A percentile compares a stretch with the other conserved stretches of the same genome.
Evolutionary conservation across 2,113 vertebrate genomes (phyloP).

Genomic region (Donacobius atricapilla): DNA sequence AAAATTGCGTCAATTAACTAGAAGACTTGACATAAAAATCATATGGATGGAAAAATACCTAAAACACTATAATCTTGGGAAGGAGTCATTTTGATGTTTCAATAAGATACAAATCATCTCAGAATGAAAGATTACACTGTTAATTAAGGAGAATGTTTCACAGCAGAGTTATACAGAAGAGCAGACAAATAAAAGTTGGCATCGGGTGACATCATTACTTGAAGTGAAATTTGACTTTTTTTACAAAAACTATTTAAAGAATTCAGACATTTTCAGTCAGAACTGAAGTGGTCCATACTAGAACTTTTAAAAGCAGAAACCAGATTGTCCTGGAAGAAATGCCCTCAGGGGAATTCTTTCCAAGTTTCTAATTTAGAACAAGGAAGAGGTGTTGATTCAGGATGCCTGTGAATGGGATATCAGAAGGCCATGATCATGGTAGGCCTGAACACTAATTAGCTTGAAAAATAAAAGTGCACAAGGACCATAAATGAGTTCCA

Average conservation of each 20-base stretch:
- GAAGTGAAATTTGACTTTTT: neutral
- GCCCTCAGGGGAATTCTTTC: neutral
- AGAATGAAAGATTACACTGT: neutral
- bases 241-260: neutral
- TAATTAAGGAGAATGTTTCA: conserved; percentile 58
- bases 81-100: conserved; percentile 34
- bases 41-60: neutral
- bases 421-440: neutral
- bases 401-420: neutral
- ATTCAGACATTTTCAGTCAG: neutral
- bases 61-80: conserved; percentile 15
- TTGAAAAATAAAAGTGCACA: neutral
- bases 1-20: conserved; percentile 53
- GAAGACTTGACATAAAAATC: conserved; percentile 55
- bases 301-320: neutral
- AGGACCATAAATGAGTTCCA: neutral
- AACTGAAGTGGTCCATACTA: neutral
- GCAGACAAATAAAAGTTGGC: neutral
- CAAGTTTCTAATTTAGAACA: neutral
- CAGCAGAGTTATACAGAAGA: neutral
- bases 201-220: neutral
- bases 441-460: neutral
- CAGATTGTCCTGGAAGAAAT: neutral
- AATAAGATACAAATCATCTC: neutral
- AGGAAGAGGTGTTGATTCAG: neutral